Evolutionary conservation across 1,140 invertebrate genomes (phyloP).

Genomic region (Anthonomus grandis): DNA sequence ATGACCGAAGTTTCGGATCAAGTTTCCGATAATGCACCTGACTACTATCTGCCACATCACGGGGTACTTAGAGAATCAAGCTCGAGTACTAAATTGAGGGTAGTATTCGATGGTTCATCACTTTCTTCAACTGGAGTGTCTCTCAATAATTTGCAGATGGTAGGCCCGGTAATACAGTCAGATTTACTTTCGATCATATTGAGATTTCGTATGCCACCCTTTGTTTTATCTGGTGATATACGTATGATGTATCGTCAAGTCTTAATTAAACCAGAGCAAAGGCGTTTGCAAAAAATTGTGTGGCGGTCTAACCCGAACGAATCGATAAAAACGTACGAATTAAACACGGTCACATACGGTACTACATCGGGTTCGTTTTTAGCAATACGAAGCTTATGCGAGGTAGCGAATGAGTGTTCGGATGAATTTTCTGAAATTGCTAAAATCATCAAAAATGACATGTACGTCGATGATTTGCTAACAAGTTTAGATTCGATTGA

Average conservation of each 20-base stretch:
- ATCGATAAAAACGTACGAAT: conserved; percentile 7
- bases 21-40: too few species aligned
- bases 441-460: conserved; percentile 40
- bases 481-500: conserved; percentile 38
- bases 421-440: conserved; percentile 29
- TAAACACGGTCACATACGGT: conserved; percentile 40
- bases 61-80: too few species aligned
- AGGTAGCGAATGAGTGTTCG: conserved; percentile 35
- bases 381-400: conserved; percentile 40
- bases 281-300: conserved; percentile 38
- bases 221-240: too few species aligned
- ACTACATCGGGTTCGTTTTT: conserved; percentile 40
- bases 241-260: conserved; percentile 48
- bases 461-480: conserved; percentile 52
- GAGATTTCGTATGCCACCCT: too few species aligned
- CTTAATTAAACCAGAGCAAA: conserved; percentile 32
- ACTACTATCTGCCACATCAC: too few species aligned
- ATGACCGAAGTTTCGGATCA: too few species aligned
- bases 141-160: too few species aligned
- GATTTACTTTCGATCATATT: too few species aligned
- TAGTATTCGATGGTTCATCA: too few species aligned
- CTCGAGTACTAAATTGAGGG: too few species aligned
- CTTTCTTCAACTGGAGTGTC: too few species aligned
- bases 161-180: too few species aligned
- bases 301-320: conserved; percentile 18